Evolutionary conservation across 2,797 vertebrate genomes (phyloP).

Genomic region (Alectoris magna): DNA sequence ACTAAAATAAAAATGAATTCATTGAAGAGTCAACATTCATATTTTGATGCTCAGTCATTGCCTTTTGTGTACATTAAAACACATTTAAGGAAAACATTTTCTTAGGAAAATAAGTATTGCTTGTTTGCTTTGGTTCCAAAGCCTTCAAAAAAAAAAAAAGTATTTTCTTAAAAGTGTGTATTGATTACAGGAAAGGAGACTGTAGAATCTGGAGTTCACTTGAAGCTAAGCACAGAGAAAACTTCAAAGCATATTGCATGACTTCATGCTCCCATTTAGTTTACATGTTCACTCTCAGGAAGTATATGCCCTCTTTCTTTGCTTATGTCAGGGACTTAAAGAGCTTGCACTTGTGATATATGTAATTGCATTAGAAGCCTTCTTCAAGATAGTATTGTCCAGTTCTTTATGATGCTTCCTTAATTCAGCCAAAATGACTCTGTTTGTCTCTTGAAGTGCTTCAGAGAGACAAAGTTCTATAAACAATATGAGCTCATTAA

Average conservation of each 20-base stretch:
- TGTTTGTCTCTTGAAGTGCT: neutral
- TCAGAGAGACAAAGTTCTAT: neutral
- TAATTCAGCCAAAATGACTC: neutral
- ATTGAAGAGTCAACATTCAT: neutral
- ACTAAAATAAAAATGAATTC: neutral
- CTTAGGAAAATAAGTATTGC: neutral
- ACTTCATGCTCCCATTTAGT: neutral
- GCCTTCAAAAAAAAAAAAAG: neutral
- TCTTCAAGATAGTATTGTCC: neutral
- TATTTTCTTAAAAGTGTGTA: slow-evolving; percentile 3
- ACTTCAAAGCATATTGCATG: neutral
- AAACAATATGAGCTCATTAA: neutral
- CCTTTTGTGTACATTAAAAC: neutral
- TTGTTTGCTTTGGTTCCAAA: slow-evolving; percentile 5
- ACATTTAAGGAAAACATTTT: neutral
- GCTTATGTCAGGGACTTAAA: neutral
- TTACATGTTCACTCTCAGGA: neutral
- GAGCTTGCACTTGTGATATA: neutral
- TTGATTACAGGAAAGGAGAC: slow-evolving; percentile 38
- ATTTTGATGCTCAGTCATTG: neutral
- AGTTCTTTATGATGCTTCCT: neutral
- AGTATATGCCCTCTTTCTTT: neutral
- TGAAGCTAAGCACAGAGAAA: neutral
- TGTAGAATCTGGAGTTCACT: slow-evolving; percentile 3
- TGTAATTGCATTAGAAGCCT: neutral